Evolutionary conservation across 2,113 vertebrate genomes (phyloP), one percentile per base, ranked within the genome.

Genomic region (Leptodactylus fuscus): DNA sequence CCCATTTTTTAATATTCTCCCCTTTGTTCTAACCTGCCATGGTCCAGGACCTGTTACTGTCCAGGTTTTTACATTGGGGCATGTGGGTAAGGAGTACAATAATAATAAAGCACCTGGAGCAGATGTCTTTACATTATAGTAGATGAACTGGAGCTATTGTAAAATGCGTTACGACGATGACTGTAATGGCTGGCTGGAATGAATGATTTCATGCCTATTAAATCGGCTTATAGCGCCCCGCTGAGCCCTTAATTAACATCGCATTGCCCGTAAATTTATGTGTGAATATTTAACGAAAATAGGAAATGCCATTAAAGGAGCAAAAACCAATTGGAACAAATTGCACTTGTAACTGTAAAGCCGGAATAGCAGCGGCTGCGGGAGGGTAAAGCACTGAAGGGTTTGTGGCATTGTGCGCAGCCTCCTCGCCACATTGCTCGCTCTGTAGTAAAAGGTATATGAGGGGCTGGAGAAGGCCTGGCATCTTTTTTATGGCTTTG

Each of bases 171-270:
- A 80, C 75, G 41, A 46, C 58, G 83, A 85, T 85, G 77, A 70
- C 55, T 38, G 75, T 80, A 80, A 85, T 53, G 67, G 62, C 76
- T 80, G 70, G 49, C 22, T 80, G 83, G 83, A 85, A 85, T 79
- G 78, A 71, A 85, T 85, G 75, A 85, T 85, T 85, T 85, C 76
- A 85, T 85, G 62, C 83, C 83, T 80, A 71, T 85, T 80, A 85
- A 85, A 80, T 58, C 80, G 70, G 80, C 49, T 80, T 85, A 84
- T 77, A 79, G 69, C 48, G 55, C 75, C 83, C 83, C 44, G 83
- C 62, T 80, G 76, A 36, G 62, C 65, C 83, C 75, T 85, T 85
- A 80, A 85, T 85, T 85, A 85, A 85, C 73, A 85, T 58, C 34
- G 76, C 49, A 69, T 85, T 85, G 77, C 48, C 83, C 44, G 55